Percentiles rank a stretch among this genome's conserved stretches.
These are phyloP conservation scores for Cyanistes caeruleus DNA, from an alignment of 2,113 vertebrate genomes.

Conservation along the genomic window DNA sequence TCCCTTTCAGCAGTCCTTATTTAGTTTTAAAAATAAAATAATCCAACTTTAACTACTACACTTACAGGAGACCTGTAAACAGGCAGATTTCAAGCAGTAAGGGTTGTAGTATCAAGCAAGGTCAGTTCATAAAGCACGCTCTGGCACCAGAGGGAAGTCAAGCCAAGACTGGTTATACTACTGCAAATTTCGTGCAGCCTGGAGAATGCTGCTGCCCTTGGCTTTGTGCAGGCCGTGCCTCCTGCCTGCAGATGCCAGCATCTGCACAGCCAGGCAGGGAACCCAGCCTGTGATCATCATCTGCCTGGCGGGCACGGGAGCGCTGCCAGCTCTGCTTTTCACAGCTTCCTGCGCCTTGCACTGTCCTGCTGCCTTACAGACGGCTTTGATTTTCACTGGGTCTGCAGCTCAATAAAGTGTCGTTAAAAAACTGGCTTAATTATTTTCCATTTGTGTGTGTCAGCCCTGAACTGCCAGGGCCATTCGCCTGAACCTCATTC, in stretches of 20 bases:
- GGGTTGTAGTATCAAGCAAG: background rate
- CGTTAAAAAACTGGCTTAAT: background rate
- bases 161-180: accelerated
- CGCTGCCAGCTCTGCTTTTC: background rate
- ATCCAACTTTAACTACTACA: background rate
- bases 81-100: background rate
- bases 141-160: background rate
- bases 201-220: background rate
- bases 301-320: background rate
- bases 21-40: background rate
- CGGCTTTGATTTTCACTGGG: background rate
- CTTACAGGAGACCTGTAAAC: background rate
- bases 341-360: background rate
- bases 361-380: background rate
- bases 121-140: background rate
- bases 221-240: background rate
- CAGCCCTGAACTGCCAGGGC: no score
- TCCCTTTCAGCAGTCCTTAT: background rate
- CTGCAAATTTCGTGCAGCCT: background rate
- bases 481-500: background rate
- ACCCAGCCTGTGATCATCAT: accelerated
- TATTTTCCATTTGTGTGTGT: background rate
- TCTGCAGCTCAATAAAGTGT: background rate
- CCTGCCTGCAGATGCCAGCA: accelerated
- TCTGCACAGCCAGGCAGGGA: background rate